Base-by-base conservation (phyloP, 2,113 vertebrate genomes). In the Ovis canadensis region DNA sequence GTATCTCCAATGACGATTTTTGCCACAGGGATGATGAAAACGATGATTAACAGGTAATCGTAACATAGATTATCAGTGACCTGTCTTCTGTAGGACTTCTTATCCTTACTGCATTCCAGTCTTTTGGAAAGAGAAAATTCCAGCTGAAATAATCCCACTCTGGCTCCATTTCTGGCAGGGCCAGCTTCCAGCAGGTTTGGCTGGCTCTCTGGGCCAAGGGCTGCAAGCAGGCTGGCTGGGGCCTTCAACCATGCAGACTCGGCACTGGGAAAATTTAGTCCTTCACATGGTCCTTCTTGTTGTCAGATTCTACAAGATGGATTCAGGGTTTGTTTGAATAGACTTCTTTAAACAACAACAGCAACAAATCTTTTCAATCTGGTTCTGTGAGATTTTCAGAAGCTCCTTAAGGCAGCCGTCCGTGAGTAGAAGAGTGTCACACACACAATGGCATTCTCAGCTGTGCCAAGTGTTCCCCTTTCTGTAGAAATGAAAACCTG, bases 91-190 rank as follows among this genome's bases (percentile, higher is more conserved):
- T 13, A 71, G 77, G 86, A 82, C 43, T 82, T 95, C 82, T 88
- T 90, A 90, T 29, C 52, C 55, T 19, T 23, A 3, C 54, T 57
- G 23, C 36, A 71, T 88, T 84, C 52, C 52, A 85, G 27, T 74
- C 62, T 48, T 83, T 82, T 33, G 33, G 45, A 88, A 85, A 86
- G 78, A 95, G 78, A 84, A 96, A 85, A 74, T 87, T 96, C 77
- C 88, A 36, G 36, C 64, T 88, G 59, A 33, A 77, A 40, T 88
- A 93, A 88, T 80, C 78, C 62, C 17, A 78, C 55, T 62, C 83
- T 6, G 8, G 52, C 90, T 91, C 43, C 45, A 25, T 81, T 36
- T 55, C 64, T 80, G 50, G 62, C 57, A 43, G 57, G 77, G 57
- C 77, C 74, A 67, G 87, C n/a, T 93, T 85, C 96, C 59, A 91